phyloP scores from a whole-genome alignment of 2,797 vertebrate genomes.

The Galago senegalensis region DNA sequence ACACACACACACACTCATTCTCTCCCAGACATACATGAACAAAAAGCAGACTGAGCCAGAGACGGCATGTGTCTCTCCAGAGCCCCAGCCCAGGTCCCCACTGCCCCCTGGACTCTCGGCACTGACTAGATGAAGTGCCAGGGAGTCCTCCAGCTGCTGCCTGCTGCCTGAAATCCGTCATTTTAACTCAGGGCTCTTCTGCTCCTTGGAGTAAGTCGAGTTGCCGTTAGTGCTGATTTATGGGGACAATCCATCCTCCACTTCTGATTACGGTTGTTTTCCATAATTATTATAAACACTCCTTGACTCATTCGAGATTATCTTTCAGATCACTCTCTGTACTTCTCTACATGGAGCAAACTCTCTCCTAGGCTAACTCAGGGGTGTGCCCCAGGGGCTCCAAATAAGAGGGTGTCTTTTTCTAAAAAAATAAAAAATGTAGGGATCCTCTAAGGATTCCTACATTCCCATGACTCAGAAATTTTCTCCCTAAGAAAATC shows the following conservation, averaged over 20 bases:
- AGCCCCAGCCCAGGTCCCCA: neutral
- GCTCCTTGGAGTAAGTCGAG: neutral
- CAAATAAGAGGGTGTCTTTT: neutral
- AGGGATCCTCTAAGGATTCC: neutral
- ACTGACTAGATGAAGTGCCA: fast-evolving
- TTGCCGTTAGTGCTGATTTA: conserved; percentile 17
- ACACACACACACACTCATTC: neutral
- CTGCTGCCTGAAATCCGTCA: conserved; percentile 9
- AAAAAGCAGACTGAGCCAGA: neutral
- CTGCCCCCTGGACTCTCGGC: neutral
- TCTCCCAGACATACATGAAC: neutral
- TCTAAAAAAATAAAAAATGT: neutral
- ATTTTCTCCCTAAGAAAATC: neutral
- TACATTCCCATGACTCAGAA: neutral
- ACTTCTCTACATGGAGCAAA: neutral
- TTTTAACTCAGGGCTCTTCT: neutral
- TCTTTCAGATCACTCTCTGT: neutral
- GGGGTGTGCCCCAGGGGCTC: neutral
- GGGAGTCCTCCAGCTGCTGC: neutral
- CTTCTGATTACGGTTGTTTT: neutral
- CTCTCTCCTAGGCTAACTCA: neutral
- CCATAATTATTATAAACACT: conserved; percentile 68
- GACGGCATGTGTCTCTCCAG: neutral
- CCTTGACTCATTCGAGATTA: conserved; percentile 54
- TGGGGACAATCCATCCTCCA: neutral